phyloP scores from a whole-genome alignment of 1,140 invertebrate genomes.

The Leptinotarsa texana region DNA sequence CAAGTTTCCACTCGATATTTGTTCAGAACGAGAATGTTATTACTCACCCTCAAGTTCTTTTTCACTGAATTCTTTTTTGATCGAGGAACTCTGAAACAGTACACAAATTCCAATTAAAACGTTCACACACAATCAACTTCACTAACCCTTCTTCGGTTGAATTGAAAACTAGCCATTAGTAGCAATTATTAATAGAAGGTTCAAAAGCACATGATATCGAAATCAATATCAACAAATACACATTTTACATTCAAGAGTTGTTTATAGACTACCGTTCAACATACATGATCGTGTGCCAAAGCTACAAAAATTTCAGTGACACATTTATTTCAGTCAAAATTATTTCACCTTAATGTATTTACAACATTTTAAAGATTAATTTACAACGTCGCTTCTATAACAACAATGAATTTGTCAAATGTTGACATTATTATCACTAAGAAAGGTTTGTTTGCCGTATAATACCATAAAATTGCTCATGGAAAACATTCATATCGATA shows the following conservation, averaged over 20 bases:
- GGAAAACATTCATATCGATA: not conserved
- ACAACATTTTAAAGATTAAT: constrained; percentile 6
- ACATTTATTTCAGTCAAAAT: constrained; percentile 17
- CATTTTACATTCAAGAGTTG: constrained; percentile 15
- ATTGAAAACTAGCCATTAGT: constrained; percentile 3
- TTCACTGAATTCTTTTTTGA: constrained; percentile 49
- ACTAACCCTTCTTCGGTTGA: constrained; percentile 20
- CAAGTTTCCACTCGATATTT: too few species aligned
- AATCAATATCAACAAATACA: constrained; percentile 13
- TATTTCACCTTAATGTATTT: not conserved
- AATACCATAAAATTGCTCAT: not conserved
- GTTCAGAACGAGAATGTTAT: too few species aligned
- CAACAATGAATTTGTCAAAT: not conserved
- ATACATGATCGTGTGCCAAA: constrained; percentile 13
- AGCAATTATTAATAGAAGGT: not conserved
- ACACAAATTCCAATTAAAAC: not conserved
- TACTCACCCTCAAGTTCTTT: constrained; percentile 51
- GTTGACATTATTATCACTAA: not conserved
- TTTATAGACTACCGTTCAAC: constrained; percentile 24
- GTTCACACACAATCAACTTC: not conserved
- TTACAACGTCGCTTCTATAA: not conserved
- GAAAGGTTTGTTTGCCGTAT: not conserved
- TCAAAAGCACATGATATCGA: not conserved
- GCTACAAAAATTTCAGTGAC: constrained; percentile 1
- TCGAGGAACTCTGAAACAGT: constrained; percentile 48